Evolutionary conservation across 1,140 invertebrate genomes (phyloP), one percentile per base, ranked within the genome.

Genomic region (Gonatopus flavifemur): DNA sequence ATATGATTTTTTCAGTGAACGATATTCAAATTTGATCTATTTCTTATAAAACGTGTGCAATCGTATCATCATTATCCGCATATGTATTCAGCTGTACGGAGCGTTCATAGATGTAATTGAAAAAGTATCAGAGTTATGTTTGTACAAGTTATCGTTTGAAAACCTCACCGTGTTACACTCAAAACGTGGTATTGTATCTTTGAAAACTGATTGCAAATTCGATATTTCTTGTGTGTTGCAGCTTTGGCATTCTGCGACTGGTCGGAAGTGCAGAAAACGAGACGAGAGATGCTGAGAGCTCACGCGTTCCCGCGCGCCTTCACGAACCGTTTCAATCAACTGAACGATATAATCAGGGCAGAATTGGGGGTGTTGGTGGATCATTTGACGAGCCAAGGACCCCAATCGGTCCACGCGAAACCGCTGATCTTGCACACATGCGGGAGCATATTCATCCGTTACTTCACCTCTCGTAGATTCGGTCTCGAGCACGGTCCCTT

Each of bases 241-340:
- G 91, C 91, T 48, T 72, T 94, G 40, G 91, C 91, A 9, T 84
- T 94, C 32, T 91, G 90, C 67, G 86, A 93, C 64, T 93, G 90
- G 90, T 90, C 88, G 1, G 84, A 88, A 2, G 70, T 92, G 0
- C 92, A 94, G 60, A 86, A 88, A 50, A 82, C 82, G 0, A 80
- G 91, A 19, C 78, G 93, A 20, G 89, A 90, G 59, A 82, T 94
- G 38, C 86, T 90, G 0, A 80, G 86, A 16, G 82, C 82, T 1
- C 88, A 91, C 69, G 88, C 89, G 58, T 88, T 89, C 5, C 90
- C 91, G 0, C 83, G 86, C 38, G 81, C 85, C 40, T 85, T 86
- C 35, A 88, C 90, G 0, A 71, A 81, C 10, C 84, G 85, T 57
- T 91, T 84, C 70, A 74, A 84, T 24, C 77, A 84, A 32, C 83